A percentile compares a stretch with the other conserved stretches of the same genome.
phyloP scores from a whole-genome alignment of 2,797 vertebrate species.

The Premnoplex brunnescens region DNA sequence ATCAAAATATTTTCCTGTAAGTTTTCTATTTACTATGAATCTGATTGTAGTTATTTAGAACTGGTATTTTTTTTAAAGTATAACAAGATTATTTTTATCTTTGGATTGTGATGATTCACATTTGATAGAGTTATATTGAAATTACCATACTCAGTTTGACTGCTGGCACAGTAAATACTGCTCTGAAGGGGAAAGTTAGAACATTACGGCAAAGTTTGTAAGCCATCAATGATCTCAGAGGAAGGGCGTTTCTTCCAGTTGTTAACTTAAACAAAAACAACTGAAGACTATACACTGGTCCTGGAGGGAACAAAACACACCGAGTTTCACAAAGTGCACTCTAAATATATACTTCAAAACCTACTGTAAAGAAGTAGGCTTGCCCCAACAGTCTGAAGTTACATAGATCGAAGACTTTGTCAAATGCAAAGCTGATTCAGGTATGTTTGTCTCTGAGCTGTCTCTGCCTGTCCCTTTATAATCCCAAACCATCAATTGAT shows the following conservation, averaged over 20 bases:
- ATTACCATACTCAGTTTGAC: not conserved
- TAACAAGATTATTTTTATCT: not conserved
- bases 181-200: conserved; percentile 25
- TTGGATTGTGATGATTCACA: not conserved
- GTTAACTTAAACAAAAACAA: conserved; percentile 58
- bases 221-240: conserved; percentile 61
- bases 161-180: not conserved
- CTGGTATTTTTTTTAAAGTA: not conserved
- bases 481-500: not conserved
- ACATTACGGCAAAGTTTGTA: conserved; percentile 42
- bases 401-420: not conserved
- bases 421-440: not conserved
- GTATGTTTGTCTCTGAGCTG: not conserved
- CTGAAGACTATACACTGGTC: not conserved
- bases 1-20: not conserved
- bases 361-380: not conserved
- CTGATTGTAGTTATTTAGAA: not conserved
- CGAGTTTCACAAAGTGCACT: not conserved
- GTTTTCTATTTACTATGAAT: not conserved
- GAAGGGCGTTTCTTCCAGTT: conserved; percentile 59
- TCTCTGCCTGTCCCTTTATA: not conserved
- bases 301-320: not conserved
- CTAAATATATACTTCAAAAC: not conserved
- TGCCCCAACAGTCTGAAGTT: not conserved
- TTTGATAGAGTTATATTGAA: conserved; percentile 39